These are phyloP conservation scores for Mystacornis crossleyi DNA, from an alignment of 2,113 vertebrate genomes.

Conservation along the genomic window DNA sequence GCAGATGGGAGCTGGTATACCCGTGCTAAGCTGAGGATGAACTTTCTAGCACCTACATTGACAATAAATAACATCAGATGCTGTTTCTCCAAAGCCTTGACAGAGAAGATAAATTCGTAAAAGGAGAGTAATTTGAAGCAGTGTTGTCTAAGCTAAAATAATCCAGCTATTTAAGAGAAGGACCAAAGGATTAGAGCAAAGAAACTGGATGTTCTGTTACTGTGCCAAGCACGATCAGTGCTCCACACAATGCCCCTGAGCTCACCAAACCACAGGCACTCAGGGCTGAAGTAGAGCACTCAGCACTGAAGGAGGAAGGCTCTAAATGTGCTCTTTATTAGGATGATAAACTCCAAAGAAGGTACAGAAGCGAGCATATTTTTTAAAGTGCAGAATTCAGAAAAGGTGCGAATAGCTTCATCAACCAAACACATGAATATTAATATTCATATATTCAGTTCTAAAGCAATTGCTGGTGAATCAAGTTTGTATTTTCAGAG, in stretches of 20 bases:
- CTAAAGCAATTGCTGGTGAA: neutral
- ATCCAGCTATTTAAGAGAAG: neutral
- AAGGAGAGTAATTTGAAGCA: neutral
- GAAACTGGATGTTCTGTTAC: neutral
- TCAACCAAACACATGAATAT: conserved; percentile 33
- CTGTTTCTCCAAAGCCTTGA: neutral
- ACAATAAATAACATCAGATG: neutral
- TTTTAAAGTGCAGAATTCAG: neutral
- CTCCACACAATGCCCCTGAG: neutral
- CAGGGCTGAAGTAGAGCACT: neutral
- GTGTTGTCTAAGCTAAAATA: neutral
- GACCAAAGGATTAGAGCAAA: neutral
- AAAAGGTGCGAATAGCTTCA: conserved; percentile 35
- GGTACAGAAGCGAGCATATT: neutral
- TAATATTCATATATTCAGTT: conserved; percentile 27
- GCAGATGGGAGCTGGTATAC: neutral
- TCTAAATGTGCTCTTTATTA: neutral
- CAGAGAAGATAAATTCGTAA: neutral
- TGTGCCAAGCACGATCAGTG: neutral
- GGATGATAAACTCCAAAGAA: neutral
- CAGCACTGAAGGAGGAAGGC: neutral
- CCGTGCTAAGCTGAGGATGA: neutral
- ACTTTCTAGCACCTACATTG: neutral
- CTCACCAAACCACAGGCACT: neutral
- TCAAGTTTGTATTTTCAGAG: neutral